phyloP scores from a whole-genome alignment of 1,140 invertebrate genomes.

The Cotesia glomerata region DNA sequence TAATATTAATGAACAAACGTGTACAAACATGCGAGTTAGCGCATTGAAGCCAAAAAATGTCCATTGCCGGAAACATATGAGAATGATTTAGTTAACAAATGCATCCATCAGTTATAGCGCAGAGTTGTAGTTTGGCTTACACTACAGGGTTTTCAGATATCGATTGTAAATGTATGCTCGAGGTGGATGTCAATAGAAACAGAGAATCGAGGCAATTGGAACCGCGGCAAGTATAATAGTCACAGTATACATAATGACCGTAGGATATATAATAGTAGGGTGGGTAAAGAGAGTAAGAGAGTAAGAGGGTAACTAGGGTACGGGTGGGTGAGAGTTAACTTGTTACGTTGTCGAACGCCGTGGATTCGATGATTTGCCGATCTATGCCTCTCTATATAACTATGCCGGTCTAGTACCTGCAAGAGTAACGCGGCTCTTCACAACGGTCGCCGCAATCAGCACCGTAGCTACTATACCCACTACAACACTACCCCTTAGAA shows the following conservation, averaged over 20 bases:
- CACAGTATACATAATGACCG: conserved; percentile 54
- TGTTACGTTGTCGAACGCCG: conserved; percentile 61
- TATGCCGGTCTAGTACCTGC: conserved; percentile 38
- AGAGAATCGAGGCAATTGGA: conserved; percentile 42
- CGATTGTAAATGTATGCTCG: conserved; percentile 24
- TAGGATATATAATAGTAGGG: conserved; percentile 9
- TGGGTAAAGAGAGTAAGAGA: conserved; percentile 24
- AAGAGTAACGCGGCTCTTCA: conserved; percentile 43
- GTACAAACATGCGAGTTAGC: too few species aligned
- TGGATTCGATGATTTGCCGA: conserved; percentile 61
- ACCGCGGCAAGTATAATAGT: conserved; percentile 50
- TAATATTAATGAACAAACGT: too few species aligned
- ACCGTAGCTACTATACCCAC: neutral
- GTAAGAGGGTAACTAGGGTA: neutral
- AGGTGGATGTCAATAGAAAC: conserved; percentile 60
- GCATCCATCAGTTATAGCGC: too few species aligned
- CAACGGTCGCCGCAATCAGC: neutral
- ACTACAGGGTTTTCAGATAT: conserved; percentile 18
- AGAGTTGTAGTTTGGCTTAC: too few species aligned
- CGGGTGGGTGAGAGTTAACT: conserved; percentile 45
- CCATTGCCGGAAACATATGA: too few species aligned
- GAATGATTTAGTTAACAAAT: too few species aligned
- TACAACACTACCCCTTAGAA: conserved; percentile 3
- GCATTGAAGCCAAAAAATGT: too few species aligned
- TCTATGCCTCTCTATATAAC: conserved; percentile 42